Conservation (phyloP, 2,113 vertebrate genomes). For the Ursus arctos region DNA sequence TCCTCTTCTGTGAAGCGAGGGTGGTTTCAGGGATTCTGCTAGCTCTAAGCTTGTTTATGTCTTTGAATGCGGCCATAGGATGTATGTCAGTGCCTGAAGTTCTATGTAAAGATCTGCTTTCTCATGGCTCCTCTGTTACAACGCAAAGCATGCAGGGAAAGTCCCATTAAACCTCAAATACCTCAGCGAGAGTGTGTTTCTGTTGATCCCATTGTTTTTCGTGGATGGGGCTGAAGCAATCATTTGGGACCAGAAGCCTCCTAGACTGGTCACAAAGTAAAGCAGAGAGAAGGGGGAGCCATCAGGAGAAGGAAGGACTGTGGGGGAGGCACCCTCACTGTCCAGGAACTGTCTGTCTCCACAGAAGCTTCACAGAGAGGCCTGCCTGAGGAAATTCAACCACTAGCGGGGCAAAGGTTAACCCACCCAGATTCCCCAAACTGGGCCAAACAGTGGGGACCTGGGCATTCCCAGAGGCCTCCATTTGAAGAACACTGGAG, state of each 20-base stretch:
- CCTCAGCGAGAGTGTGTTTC: not conserved
- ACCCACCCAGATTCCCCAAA: not conserved
- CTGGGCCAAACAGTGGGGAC: not conserved
- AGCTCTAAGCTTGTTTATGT: not conserved
- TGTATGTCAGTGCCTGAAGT: not conserved
- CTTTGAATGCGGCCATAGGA: not conserved
- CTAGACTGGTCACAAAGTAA: not conserved
- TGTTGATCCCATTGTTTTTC: not conserved
- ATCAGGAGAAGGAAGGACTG: not conserved
- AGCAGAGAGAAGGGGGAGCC: not conserved
- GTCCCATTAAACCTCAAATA: not conserved
- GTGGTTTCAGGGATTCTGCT: not conserved
- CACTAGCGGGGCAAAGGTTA: not conserved
- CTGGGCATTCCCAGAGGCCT: not conserved
- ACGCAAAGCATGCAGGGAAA: not conserved
- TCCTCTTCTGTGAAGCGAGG: not conserved
- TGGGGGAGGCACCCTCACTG: not conserved
- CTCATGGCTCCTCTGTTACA: conserved; percentile 8
- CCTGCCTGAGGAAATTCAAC: not conserved
- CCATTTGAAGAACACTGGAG: not conserved
- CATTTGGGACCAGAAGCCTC: not conserved
- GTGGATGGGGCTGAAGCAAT: not conserved
- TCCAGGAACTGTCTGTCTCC: not conserved
- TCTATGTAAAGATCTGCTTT: not conserved
- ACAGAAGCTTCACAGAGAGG: not conserved